phyloP scores from a whole-genome alignment of 2,888 invertebrate genomes.

The Sussaba pulchella region DNA sequence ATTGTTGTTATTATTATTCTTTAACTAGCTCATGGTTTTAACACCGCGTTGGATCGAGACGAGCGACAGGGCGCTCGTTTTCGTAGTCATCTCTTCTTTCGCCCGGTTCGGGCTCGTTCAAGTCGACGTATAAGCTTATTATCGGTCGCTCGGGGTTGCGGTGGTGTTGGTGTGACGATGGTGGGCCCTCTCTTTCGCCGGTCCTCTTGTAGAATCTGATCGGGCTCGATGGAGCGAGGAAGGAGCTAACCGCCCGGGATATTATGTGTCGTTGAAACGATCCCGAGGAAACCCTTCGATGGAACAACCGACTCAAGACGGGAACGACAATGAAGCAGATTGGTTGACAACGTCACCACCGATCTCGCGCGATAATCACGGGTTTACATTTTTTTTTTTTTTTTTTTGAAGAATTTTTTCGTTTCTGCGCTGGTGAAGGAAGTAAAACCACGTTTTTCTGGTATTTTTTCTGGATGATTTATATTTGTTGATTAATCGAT shows the following conservation, averaged over 20 bases:
- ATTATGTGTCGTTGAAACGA: slow-evolving; percentile 79
- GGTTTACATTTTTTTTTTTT: too few relatives aligned
- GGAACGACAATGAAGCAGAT: slow-evolving; percentile 38
- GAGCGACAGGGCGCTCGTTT: slow-evolving; percentile 23
- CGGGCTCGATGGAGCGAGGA: slow-evolving; percentile 80
- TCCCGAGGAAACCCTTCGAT: slow-evolving; percentile 55
- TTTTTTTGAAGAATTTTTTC: not conserved
- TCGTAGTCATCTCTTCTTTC: slow-evolving; percentile 24
- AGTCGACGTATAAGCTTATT: slow-evolving; percentile 75
- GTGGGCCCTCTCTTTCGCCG: slow-evolving; percentile 46
- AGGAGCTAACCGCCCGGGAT: slow-evolving; percentile 81
- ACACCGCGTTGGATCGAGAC: slow-evolving; percentile 3
- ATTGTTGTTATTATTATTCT: not conserved
- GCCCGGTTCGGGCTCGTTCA: slow-evolving; percentile 35
- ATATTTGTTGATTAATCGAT: too few relatives aligned
- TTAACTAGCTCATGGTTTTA: slow-evolving; percentile 19
- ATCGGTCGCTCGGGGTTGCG: slow-evolving; percentile 69
- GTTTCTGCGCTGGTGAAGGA: too few relatives aligned
- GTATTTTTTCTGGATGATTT: too few relatives aligned
- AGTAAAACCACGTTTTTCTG: too few relatives aligned
- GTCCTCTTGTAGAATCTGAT: slow-evolving; percentile 75
- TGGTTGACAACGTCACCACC: slow-evolving; percentile 34
- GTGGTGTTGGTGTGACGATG: slow-evolving; percentile 26
- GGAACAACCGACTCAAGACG: slow-evolving; percentile 36
- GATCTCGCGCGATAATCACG: not conserved